phyloP scores from a whole-genome alignment of 2,797 vertebrate species.

The Coracias cyanogaster region DNA sequence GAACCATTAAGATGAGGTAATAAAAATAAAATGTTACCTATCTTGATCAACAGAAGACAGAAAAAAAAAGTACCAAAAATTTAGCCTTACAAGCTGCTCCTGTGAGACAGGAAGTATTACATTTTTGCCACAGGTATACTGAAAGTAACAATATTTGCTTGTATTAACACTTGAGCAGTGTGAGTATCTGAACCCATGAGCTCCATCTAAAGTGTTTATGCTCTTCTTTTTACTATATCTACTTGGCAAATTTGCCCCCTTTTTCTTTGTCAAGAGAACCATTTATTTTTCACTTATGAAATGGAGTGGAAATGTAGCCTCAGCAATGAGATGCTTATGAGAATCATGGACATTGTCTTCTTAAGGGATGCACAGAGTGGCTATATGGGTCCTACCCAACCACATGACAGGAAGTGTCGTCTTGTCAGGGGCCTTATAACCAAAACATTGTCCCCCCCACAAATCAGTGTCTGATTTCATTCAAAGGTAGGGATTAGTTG shows the following conservation, averaged over 20 bases:
- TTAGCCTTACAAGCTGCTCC: neutral
- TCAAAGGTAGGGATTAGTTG: neutral
- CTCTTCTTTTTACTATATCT: neutral
- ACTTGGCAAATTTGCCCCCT: neutral
- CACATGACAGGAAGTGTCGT: neutral
- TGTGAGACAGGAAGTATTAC: neutral
- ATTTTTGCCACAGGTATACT: neutral
- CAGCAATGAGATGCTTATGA: neutral
- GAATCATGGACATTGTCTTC: neutral
- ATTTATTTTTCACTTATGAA: constrained; percentile 5
- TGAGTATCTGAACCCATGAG: neutral
- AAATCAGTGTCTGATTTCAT: neutral
- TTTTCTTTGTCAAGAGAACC: neutral
- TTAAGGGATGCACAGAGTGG: neutral
- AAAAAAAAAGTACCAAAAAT: neutral
- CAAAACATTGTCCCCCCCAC: accelerated
- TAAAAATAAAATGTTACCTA: neutral
- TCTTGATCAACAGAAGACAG: neutral
- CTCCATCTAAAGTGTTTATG: neutral
- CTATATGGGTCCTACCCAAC: neutral
- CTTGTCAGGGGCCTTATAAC: neutral
- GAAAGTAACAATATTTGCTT: neutral
- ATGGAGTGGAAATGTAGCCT: neutral
- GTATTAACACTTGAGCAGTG: neutral
- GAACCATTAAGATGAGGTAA: neutral